Conservation (phyloP, 2,797 vertebrate species). For the Tokudaia tokunoshimensis region DNA sequence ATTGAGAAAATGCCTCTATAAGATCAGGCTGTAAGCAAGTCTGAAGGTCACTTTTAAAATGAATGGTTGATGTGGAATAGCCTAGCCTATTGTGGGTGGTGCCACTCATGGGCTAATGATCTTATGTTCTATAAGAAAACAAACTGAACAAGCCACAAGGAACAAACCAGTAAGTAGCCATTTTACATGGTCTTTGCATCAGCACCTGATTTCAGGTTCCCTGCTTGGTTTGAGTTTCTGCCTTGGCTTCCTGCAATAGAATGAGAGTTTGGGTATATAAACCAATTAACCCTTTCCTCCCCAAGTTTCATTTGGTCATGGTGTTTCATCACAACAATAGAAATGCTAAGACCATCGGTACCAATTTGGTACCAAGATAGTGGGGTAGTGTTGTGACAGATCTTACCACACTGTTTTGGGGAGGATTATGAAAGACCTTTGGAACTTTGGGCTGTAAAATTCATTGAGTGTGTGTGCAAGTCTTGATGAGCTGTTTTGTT, state of each 20-base stretch:
- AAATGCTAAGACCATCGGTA: neutral
- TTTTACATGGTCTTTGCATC: neutral
- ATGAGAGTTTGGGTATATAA: neutral
- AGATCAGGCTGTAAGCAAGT: neutral
- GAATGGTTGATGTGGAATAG: neutral
- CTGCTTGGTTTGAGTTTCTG: neutral
- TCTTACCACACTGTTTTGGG: neutral
- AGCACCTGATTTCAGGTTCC: neutral
- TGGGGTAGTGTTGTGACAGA: neutral
- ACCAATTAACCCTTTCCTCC: neutral
- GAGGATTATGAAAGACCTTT: neutral
- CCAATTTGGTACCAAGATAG: neutral
- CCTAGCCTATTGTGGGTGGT: neutral
- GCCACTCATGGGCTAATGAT: neutral
- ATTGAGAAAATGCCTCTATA: neutral
- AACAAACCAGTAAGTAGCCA: neutral
- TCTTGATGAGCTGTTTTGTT: neutral
- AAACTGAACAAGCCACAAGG: neutral
- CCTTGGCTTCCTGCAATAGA: neutral
- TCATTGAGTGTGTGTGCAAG: neutral
- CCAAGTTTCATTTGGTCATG: neutral
- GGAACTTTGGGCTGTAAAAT: neutral
- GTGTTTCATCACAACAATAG: neutral
- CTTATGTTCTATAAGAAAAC: neutral
- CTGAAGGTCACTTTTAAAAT: neutral